Evolutionary conservation across 2,797 vertebrate genomes (phyloP), one percentile per base, ranked within the genome.

Genomic region (Falco naumanni): DNA sequence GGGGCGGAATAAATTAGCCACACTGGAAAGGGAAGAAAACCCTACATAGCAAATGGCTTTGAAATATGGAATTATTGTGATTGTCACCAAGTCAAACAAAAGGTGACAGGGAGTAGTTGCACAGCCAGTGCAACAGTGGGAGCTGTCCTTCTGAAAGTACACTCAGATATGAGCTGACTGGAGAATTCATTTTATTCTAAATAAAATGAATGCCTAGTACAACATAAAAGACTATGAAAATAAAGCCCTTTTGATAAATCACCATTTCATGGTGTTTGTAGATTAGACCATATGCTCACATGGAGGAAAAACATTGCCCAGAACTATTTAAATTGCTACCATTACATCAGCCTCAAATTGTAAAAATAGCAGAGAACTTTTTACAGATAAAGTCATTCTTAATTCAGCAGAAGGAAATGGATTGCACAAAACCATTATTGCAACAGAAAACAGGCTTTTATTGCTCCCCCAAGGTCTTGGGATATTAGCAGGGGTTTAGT

Each of bases 301-400:
- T 0, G 3, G 61, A 77, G 60, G 60, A 61, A 95, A 90, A 96
- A 81, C 87, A 76, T 78, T 82, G 74, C 39, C 79, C 65, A 84
- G 72, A 90, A 79, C 50, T 93, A 70, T 89, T 94, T 93, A 90
- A 96, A 87, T 89, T 89, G 60, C 80, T 92, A 93, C 60, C 43
- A 94, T 96, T 90, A 92, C 85, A 70, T 96, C 94, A 96, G 41
- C 37, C 24, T 20, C 4, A 12, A 89, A 22, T 87, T 61, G 87
- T 50, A 94, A 93, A 95, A 91, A 93, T 65, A 90, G n/a, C 45
- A 78, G 48, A 92, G 56, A 90, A 95, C 20, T 54, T 85, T 87
- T 90, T 61, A 68, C 80, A 94, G 94, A 94, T 84, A 95, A 94
- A 95, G 91, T 84, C 16, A 87, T 93, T 95, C 74, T 87, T 87